These are phyloP conservation scores for Laticauda colubrina DNA, from an alignment of 2,113 vertebrate species.

Conservation along the genomic window DNA sequence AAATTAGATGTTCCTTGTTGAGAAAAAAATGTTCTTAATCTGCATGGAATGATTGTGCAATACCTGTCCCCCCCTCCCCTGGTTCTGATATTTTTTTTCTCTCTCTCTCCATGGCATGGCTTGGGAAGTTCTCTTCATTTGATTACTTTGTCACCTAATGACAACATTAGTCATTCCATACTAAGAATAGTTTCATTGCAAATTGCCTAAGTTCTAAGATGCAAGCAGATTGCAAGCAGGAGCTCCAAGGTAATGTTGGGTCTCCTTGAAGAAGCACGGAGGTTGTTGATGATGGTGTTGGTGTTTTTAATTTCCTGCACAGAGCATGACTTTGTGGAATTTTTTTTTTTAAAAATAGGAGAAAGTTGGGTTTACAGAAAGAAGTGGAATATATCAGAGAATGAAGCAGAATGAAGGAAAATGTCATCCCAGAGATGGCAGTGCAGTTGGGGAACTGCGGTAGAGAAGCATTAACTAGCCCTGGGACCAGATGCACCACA, in stretches of 20 bases:
- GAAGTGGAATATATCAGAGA: background rate
- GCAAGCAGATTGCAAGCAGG: background rate
- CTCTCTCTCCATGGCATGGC: background rate
- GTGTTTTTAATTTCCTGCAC: background rate
- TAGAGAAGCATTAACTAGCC: background rate
- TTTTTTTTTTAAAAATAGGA: background rate
- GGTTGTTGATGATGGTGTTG: background rate
- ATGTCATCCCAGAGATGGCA: background rate
- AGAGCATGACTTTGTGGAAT: background rate
- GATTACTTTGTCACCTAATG: background rate
- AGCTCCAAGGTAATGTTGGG: background rate
- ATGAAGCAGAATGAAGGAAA: background rate
- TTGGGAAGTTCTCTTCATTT: background rate
- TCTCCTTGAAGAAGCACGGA: background rate
- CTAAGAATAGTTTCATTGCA: background rate
- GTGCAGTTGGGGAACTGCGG: background rate
- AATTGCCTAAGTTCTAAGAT: constrained; percentile 3
- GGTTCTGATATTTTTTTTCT: background rate
- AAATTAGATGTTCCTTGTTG: background rate
- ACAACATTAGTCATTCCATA: background rate
- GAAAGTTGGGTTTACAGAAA: background rate
- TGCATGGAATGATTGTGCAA: background rate
- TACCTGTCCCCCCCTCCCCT: too few species aligned
- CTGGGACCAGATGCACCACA: background rate
- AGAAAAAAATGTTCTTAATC: background rate